Evolutionary conservation across 2,113 vertebrate species (phyloP).

Genomic region (Pelecanus crispus): DNA sequence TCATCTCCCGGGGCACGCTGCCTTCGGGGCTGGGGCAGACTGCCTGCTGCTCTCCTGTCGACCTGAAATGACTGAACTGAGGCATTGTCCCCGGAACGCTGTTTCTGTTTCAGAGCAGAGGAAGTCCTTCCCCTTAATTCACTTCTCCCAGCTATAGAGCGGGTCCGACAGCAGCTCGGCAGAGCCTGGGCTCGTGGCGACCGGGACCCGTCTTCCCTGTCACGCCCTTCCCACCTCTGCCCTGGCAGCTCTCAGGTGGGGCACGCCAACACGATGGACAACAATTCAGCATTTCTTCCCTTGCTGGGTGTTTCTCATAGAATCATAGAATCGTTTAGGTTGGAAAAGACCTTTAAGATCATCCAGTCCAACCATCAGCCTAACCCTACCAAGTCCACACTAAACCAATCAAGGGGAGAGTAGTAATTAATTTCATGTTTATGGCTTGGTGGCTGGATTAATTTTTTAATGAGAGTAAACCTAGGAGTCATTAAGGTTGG

Average conservation of each 20-base stretch:
- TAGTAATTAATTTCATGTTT: no score
- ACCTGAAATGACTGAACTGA: not conserved
- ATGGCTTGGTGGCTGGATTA: no score
- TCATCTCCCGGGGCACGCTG: not conserved
- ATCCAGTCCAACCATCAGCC: no score
- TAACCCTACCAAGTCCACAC: no score
- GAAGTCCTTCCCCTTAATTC: not conserved
- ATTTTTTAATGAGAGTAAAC: no score
- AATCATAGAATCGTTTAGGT: no score
- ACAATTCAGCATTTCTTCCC: not conserved
- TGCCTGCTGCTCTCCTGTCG: not conserved
- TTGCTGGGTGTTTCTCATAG: no score
- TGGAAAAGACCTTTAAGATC: no score
- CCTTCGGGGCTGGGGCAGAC: not conserved
- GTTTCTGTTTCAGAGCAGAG: not conserved
- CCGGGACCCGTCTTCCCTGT: not conserved
- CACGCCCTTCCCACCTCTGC: not conserved
- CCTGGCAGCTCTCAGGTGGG: not conserved
- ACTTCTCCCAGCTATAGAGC: not conserved
- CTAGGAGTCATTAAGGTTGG: no score
- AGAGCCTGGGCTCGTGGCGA: not conserved
- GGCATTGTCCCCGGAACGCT: not conserved
- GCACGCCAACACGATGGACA: accelerated
- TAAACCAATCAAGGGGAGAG: no score
- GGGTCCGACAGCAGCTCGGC: not conserved